Evolutionary conservation across 2,797 vertebrate genomes (phyloP), one percentile per base, ranked within the genome.

Genomic region (Harpagifer antarcticus): DNA sequence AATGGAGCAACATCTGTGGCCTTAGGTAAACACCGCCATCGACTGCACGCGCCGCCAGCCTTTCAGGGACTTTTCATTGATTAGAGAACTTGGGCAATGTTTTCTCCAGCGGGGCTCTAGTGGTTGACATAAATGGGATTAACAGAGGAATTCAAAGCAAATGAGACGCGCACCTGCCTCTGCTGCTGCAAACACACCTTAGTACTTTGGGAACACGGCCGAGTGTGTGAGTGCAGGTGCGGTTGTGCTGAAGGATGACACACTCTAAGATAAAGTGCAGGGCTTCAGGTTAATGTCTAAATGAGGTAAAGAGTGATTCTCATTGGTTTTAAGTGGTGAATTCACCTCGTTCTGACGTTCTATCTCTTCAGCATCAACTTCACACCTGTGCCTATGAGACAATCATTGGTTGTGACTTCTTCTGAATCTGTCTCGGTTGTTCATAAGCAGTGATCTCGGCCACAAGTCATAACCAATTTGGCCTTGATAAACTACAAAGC

Each of bases 81-180:
- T 90, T 91, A 88, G 86, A 86, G 86, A 89, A 89, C 92, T 90
- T 73, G 79, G 84, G 76, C 80, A 65, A n/a, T 78, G 81, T 85
- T 89, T 91, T 88, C 87, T 88, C 81, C 84, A 77, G 75, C 72
- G 45, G 82, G 86, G 71, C 88, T 85, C 85, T 50, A 74, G 85
- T 86, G 86, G 89, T 78, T 74, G 79, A 78, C 83, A 62, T 89
- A 80, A 89, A 85, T 84, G 88, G 87, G 81, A 86, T 92, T 86
- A 88, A 70, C 78, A 79, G 81, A 90, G 86, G 86, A 81, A 88
- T 83, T 82, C 68, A 82, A 81, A 85, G 78, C 77, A 78, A 89
- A 89, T 50, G 68, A 78, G 78, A 72, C 73, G 58, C 45, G 72
- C 91, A 89, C 88, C 88, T 91, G 91, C 85, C 65, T 80, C 67